A percentile compares a stretch with the other conserved stretches of the same genome.
phyloP scores from a whole-genome alignment of 1,140 invertebrate species.

The Physella acuta region DNA sequence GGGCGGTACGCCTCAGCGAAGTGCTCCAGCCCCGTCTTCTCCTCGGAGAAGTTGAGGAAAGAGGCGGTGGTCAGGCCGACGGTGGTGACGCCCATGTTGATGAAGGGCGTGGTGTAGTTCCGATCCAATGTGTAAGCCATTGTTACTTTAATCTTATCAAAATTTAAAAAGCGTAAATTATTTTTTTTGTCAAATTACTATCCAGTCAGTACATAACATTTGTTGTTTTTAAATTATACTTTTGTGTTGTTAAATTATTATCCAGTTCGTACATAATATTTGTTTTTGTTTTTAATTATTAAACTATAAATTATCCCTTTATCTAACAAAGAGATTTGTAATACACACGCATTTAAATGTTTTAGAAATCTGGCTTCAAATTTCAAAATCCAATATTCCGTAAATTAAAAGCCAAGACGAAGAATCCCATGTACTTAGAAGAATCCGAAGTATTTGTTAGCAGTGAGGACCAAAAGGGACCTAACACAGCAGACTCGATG shows the following conservation, averaged over 20 bases:
- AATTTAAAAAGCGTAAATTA: neutral
- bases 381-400: neutral
- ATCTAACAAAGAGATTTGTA: no score
- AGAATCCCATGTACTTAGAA: neutral
- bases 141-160: neutral
- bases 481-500: neutral
- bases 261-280: no score
- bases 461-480: neutral
- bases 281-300: no score
- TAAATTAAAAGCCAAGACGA: neutral
- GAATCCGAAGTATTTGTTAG: conserved; percentile 3
- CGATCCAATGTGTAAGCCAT: conserved; percentile 13
- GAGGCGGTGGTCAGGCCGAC: neutral
- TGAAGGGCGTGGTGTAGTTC: conserved; percentile 5
- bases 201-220: no score
- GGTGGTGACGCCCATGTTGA: neutral
- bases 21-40: conserved; percentile 29
- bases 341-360: no score
- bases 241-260: no score
- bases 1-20: conserved; percentile 55
- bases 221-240: no score
- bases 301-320: no score
- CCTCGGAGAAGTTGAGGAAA: neutral
- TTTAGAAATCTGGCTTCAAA: neutral
- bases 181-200: neutral